Evolutionary conservation across 2,888 invertebrate species (phyloP), one percentile per base, ranked within the genome.

Genomic region (Ophraella communa): DNA sequence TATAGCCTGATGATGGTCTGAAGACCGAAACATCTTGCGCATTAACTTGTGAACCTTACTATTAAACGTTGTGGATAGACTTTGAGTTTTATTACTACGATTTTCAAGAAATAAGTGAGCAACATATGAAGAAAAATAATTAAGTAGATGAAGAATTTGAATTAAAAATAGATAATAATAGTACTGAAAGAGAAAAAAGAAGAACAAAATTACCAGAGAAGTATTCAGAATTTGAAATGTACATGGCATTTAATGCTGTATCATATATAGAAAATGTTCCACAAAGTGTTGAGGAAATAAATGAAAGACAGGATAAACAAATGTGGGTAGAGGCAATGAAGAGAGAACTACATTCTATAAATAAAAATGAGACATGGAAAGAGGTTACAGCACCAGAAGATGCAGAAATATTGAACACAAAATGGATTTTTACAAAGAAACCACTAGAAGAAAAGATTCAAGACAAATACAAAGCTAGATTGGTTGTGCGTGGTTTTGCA

Each of bases 391-490:
- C 10, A 21, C 51, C 51, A 0, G 39, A 24, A 20, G 53, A 60
- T 44, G 57, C 8, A 17, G 64, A 72, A 62, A 66, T 72, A 35
- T 59, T 73, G 30, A 56, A 62, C 23, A 70, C 69, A 33, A 70
- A 62, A 44, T 70, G 67, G 68, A 66, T 70, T 14, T 67, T 75
- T 62, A 3, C 59, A n/a, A 53, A 20, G 39, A 55, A 62, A 23
- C 23, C 39, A 75, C 67, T 49, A 65, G 73, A 71, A 70, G 71
- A 68, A 73, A 67, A 71, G 73, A 75, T 69, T 27, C 62, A 74
- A 11, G 69, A 71, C 4, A 61, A 55, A 54, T 73, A 73, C 45
- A 73, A 75, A 58, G 73, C 76, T 8, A 68, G 74, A 35, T 55
- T 76, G 5, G 75, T 77, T n/a, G n/a, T 35, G 2, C 11, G 35